Conservation (phyloP, 35 echinoderm and acorn worm genomes). For the Amphiura filiformis region DNA sequence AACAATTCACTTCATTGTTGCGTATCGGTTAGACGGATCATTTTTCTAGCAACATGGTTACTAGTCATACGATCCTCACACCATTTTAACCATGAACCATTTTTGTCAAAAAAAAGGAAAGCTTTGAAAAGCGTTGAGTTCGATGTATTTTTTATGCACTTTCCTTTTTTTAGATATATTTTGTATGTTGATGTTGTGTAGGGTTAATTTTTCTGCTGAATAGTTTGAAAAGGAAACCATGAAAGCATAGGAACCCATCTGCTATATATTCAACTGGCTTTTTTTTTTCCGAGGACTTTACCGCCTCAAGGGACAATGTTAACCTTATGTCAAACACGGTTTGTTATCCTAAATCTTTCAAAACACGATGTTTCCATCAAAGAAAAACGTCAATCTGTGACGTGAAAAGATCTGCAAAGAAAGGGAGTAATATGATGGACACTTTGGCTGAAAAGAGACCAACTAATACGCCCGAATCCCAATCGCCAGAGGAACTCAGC, state of each 20-base stretch:
- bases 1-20: constrained; percentile 5
- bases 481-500: constrained; percentile 51
- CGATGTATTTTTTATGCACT: neutral
- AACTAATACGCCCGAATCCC: constrained; percentile 21
- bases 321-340: constrained; percentile 83
- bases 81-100: neutral
- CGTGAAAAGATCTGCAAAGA: constrained; percentile 17
- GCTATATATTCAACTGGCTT: constrained; percentile 41
- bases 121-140: neutral
- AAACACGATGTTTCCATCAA: constrained; percentile 69
- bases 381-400: constrained; percentile 69
- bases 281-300: neutral
- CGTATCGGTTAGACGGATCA: neutral
- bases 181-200: neutral
- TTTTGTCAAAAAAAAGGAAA: neutral
- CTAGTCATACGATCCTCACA: neutral
- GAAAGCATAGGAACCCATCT: constrained; percentile 47
- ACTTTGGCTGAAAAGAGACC: constrained; percentile 29
- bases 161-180: neutral
- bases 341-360: constrained; percentile 73
- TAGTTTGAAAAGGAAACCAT: neutral
- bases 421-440: constrained; percentile 45
- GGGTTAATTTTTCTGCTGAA: neutral
- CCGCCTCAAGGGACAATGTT: constrained; percentile 62
- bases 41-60: neutral